Base-by-base conservation (phyloP, 2,113 vertebrate species). In the Charadrius vociferus region DNA sequence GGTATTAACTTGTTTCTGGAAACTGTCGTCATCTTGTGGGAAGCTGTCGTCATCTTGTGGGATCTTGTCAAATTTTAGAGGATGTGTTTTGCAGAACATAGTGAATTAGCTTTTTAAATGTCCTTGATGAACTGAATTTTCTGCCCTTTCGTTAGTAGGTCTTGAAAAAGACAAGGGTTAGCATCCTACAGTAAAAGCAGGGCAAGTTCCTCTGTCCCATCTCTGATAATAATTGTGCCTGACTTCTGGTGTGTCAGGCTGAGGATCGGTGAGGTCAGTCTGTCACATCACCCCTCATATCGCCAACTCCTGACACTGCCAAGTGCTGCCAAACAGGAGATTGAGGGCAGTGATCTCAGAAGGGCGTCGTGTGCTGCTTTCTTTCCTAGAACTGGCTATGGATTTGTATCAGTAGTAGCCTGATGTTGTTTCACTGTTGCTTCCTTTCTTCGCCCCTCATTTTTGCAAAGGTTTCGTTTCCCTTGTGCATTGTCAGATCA, bases 1-100 rank as follows among this genome's bases (percentile, higher is more conserved):
- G 97, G 98, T 98, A 95, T 30, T 49, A 12, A 49, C 39, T 71
- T 43, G 13, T 53, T 81, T 74, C 41, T 87, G 78, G 30, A 37
- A 65, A 67, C n/a, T 21, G 3, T 61, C 68, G 10, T 0, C 24
- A 14, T 47, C 45, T n/a, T 30, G 12, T 65, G 63, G 17, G 19
- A 73, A n/a, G 0, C 53, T 71, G 29, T 74, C 1, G 1, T 50
- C 24, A 14, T 47, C 45, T n/a, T 30, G 12, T 65, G 63, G 17
- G 19, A 73, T 62, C 41, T 56, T 79, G 21, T 66, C 2, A 3
- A 30, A 47, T 53, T 80, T 24, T 59, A 83, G 74, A 86, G 41
- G 37, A 10, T 74, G 30, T 63, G 14, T 80, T 53, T 34, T 43
- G 26, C 62, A 75, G 39, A 58, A 22, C 3, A 1, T 1, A 19